A percentile compares a stretch with the other conserved stretches of the same genome.
These are phyloP conservation scores for Tillus elongatus DNA, from an alignment of 2,888 invertebrate genomes.

Conservation along the genomic window DNA sequence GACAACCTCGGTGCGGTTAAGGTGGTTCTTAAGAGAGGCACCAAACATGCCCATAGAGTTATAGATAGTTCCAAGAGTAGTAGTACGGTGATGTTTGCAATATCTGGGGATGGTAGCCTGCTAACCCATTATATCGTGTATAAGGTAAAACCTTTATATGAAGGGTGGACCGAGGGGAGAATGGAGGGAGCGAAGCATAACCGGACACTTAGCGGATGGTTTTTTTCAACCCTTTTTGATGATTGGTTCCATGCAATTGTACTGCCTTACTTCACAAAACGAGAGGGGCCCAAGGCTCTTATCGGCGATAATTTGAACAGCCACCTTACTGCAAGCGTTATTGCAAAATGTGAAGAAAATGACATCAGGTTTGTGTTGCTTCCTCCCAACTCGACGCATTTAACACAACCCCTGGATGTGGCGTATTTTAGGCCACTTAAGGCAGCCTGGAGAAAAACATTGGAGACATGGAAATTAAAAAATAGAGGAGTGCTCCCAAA, in stretches of 20 bases:
- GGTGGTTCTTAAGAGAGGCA: conserved; percentile 32
- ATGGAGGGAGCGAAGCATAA: conserved; percentile 15
- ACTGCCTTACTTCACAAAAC: conserved; percentile 14
- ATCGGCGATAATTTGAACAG: too few species aligned
- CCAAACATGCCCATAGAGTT: conserved; percentile 25
- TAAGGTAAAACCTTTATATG: conserved; percentile 17
- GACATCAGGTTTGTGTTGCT: conserved; percentile 23
- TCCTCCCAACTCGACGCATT: too few species aligned
- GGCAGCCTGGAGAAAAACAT: neutral
- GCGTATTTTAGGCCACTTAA: too few species aligned
- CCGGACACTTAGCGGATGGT: conserved; percentile 15
- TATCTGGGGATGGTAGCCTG: too few species aligned
- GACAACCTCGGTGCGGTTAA: conserved; percentile 32
- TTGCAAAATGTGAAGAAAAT: conserved; percentile 23
- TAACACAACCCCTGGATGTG: conserved; percentile 8
- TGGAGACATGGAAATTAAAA: conserved; percentile 11
- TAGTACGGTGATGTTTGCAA: conserved; percentile 19
- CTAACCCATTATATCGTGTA: conserved; percentile 18
- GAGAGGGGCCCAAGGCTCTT: too few species aligned
- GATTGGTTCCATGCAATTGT: too few species aligned
- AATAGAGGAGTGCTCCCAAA: conserved; percentile 15
- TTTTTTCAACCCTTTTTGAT: conserved; percentile 13
- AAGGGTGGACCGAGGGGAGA: conserved; percentile 16
- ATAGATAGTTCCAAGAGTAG: conserved; percentile 18
- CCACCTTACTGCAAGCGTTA: conserved; percentile 21